phyloP scores from a whole-genome alignment of 2,888 invertebrate genomes.

The Cistogaster globosa region DNA sequence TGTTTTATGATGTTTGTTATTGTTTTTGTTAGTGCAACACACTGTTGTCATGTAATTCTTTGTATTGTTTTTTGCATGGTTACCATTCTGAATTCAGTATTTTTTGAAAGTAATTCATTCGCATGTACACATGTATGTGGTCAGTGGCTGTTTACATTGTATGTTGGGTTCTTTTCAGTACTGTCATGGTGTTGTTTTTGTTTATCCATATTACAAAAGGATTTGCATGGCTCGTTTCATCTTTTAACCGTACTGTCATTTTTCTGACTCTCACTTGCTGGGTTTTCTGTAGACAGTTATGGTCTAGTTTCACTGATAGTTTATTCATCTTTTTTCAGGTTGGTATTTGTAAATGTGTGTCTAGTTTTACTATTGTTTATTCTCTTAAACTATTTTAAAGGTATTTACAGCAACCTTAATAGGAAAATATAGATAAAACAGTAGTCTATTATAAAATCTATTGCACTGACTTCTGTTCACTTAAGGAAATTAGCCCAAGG shows the following conservation, averaged over 20 bases:
- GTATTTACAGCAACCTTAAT: neutral
- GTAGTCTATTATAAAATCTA: too few species aligned
- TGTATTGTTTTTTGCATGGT: constrained; percentile 26
- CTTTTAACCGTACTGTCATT: constrained; percentile 67
- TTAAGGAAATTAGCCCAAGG: too few species aligned
- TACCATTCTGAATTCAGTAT: constrained; percentile 41
- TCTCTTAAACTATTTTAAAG: too few species aligned
- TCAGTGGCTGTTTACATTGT: constrained; percentile 66
- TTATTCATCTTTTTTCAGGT: constrained; percentile 44
- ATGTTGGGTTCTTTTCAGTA: constrained; percentile 40
- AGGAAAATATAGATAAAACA: too few species aligned
- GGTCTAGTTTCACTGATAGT: constrained; percentile 43
- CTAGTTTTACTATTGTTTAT: neutral
- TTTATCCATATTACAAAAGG: constrained; percentile 72
- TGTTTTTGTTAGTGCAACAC: constrained; percentile 38
- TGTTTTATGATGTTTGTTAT: constrained; percentile 29
- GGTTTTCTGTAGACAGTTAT: constrained; percentile 34
- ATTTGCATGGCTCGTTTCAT: constrained; percentile 74
- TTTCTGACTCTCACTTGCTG: constrained; percentile 62
- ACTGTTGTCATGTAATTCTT: constrained; percentile 23
- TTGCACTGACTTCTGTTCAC: too few species aligned
- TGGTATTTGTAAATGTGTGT: constrained; percentile 25
- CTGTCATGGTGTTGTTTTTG: constrained; percentile 41
- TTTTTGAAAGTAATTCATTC: constrained; percentile 53
- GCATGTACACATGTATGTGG: constrained; percentile 50